phyloP scores from a whole-genome alignment of 1,140 invertebrate genomes.

The Drosophila littoralis region DNA sequence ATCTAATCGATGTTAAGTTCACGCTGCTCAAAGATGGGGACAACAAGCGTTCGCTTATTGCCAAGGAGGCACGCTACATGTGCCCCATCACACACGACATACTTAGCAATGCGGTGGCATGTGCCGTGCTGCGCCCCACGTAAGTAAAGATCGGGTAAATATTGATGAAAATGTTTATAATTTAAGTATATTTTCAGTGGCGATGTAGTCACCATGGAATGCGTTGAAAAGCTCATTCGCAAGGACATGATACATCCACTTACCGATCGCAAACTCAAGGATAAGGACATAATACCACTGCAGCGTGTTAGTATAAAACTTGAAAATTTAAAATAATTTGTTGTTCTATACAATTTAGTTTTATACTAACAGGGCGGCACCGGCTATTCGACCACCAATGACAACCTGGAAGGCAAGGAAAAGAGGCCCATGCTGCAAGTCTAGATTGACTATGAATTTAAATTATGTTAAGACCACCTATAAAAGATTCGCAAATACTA shows the following conservation, averaged over 20 bases:
- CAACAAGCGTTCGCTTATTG: constrained; percentile 92
- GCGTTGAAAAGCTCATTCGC: constrained; percentile 97
- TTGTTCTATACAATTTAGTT: not conserved
- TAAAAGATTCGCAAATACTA: not conserved
- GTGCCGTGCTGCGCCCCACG: constrained; percentile 95
- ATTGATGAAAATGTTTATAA: not conserved
- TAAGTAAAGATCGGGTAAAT: constrained; percentile 85
- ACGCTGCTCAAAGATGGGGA: constrained; percentile 94
- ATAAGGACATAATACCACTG: constrained; percentile 96
- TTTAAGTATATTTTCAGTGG: constrained; percentile 85
- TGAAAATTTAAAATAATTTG: not conserved
- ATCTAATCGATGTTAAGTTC: constrained; percentile 97
- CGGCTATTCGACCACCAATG: constrained; percentile 95
- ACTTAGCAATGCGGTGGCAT: constrained; percentile 96
- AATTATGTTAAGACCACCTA: not conserved
- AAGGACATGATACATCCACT: constrained; percentile 99
- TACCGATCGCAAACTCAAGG: constrained; percentile 93
- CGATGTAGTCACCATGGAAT: constrained; percentile 98
- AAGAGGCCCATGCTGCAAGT: constrained; percentile 94
- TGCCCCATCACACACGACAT: constrained; percentile 99
- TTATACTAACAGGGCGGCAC: constrained; percentile 92
- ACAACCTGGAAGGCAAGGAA: constrained; percentile 92
- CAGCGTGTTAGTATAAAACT: constrained; percentile 89
- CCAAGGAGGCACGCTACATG: constrained; percentile 96
- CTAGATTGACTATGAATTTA: constrained; percentile 67